These are phyloP conservation scores for Noctua janthina DNA, from an alignment of 2,888 invertebrate genomes.

Conservation along the genomic window DNA sequence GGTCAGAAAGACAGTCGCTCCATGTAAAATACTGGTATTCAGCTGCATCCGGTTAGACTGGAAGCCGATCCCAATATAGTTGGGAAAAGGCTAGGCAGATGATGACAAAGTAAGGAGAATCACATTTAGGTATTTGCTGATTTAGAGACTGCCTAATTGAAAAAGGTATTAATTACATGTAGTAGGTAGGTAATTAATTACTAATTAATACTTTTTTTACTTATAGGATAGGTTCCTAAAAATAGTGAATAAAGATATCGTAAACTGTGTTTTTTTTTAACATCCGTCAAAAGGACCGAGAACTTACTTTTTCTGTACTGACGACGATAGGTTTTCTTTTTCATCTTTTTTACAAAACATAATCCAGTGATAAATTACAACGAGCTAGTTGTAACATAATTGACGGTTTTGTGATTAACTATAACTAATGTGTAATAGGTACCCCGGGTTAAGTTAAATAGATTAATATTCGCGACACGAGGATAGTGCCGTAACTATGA, in stretches of 20 bases:
- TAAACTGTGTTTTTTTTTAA: too few relatives aligned
- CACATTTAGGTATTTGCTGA: too few relatives aligned
- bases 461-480: conserved; percentile 47
- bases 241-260: background rate
- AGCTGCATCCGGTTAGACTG: too few relatives aligned
- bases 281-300: too few relatives aligned
- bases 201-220: too few relatives aligned
- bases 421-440: conserved; percentile 6
- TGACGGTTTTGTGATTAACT: conserved; percentile 33
- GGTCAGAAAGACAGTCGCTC: too few relatives aligned
- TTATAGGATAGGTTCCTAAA: background rate
- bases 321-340: background rate
- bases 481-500: conserved; percentile 35
- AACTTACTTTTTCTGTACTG: background rate
- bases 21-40: too few relatives aligned
- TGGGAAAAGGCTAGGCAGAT: too few relatives aligned
- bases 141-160: too few relatives aligned
- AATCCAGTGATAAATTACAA: background rate
- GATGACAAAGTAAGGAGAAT: background rate
- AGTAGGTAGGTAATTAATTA: too few relatives aligned
- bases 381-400: background rate
- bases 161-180: too few relatives aligned
- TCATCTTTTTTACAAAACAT: conserved; percentile 5
- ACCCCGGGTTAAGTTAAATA: conserved; percentile 22
- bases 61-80: too few relatives aligned